Base-by-base conservation (phyloP, 2,113 vertebrate genomes). In the Osmerus eperlanus region DNA sequence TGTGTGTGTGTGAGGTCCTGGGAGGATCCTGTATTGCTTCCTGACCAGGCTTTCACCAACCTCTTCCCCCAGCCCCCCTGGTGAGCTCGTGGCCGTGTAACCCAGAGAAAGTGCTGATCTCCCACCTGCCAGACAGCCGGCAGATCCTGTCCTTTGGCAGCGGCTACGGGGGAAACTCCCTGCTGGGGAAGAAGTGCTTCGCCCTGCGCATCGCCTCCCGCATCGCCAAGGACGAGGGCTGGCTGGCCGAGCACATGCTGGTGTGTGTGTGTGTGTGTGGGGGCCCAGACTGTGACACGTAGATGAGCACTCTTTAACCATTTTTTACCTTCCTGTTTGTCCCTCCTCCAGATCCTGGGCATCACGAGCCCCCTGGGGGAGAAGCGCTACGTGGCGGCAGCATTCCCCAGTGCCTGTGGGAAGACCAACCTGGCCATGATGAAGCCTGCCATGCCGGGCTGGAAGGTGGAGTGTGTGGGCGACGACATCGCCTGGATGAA, bases 401-500 rank as follows among this genome's bases (percentile, higher is more conserved):
- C 97, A 0, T 99, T 99, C 62, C 97, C 97, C 14, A 99, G 97
- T 0, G 97, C 97, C 51, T 99, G 97, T n/a, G 97, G 97, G 36
- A 99, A 99, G 89, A 99, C 97, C 23, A 99, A 99, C 89, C 84
- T 99, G 84, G 97, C 97, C 81, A 98, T 99, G 97, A 95, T 99
- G 87, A 92, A 90, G n/a, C 97, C 97, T 19, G 89, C 92, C 0
- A 85, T 98, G 32, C 96, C 96, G 0, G 96, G 96, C 9, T 99
- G 97, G 97, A 99, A 96, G 77, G 87, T 98, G 0, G 96, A 99
- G 81, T 99, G 97, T 16, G 95, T 99, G 21, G 97, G 97, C 0
- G 97, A 99, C 8, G 97, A 99, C 84, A 99, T 99, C 2, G 96
- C 97, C 78, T 99, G 97, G 97, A 98, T 99, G 97, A 99, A 97